Percentiles rank a stretch among this genome's conserved stretches.
Conservation (phyloP, 2,797 vertebrate genomes). For the Meda fulgida region DNA sequence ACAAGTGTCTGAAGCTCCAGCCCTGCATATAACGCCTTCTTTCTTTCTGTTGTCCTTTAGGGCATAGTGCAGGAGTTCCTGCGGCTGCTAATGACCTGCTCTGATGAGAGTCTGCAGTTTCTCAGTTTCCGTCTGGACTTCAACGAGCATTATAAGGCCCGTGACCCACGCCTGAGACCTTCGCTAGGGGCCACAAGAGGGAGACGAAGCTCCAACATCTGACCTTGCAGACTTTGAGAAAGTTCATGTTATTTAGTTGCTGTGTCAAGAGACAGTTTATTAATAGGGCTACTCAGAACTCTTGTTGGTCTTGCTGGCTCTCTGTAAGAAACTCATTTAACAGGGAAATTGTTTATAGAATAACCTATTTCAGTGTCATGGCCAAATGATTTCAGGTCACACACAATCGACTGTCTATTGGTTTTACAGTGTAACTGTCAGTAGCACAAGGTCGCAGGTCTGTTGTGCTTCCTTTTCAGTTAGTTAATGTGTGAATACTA, state of each 20-base stretch:
- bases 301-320: conserved; percentile 50
- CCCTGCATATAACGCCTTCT: neutral
- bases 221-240: conserved; percentile 62
- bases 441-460: conserved; percentile 52
- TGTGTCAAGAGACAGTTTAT: conserved; percentile 37
- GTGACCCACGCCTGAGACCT: conserved; percentile 89
- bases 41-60: conserved; percentile 69
- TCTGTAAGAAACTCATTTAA: conserved; percentile 33
- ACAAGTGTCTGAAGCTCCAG: neutral
- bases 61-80: conserved; percentile 96
- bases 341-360: conserved; percentile 33
- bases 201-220: conserved; percentile 85
- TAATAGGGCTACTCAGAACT: conserved; percentile 49
- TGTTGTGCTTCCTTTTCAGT: conserved; percentile 7
- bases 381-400: conserved; percentile 64
- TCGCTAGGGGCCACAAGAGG: conserved; percentile 87
- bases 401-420: conserved; percentile 62
- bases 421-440: conserved; percentile 43
- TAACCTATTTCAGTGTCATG: conserved; percentile 58
- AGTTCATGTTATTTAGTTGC: conserved; percentile 4
- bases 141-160: conserved; percentile 94
- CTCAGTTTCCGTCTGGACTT: conserved; percentile 98
- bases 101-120: conserved; percentile 94
- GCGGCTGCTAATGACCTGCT: conserved; percentile 89
- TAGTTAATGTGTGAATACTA: conserved; percentile 48